Base-by-base conservation (phyloP, 2,888 invertebrate species). In the Macroteleia sp. region DNA sequence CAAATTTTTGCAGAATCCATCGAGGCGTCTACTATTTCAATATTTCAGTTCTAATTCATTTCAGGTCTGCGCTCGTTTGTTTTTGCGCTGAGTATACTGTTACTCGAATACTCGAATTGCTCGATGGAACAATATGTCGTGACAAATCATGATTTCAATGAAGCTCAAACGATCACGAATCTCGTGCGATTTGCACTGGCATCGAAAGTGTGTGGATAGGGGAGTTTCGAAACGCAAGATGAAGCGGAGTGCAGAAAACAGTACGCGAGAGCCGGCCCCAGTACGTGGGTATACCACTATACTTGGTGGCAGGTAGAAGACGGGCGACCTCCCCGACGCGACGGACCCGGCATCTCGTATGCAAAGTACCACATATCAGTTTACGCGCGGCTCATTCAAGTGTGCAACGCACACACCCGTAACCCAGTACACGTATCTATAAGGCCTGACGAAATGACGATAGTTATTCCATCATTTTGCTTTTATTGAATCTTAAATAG, bases 281-380 rank as follows among this genome's bases (percentile, higher is more conserved):
- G 56, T 69, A 62, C 56, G 39, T 30, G 52, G 36, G 75, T 22
- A 67, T 44, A 30, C 62, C 70, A 48, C 39, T 44, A 64, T 69
- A 66, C 48, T 61, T 82, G 81, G 85, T 88, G 88, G 86, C 89
- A 89, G 89, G 86, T 89, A 88, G 88, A 88, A 87, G 89, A 87
- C 85, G 85, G 71, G 79, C 86, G 88, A 88, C 86, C 88, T 87
- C 85, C 87, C 87, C 81, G 86, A 77, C 73, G 84, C 82, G 82
- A 83, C 59, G 71, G 75, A 73, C 73, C 86, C 83, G 83, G 78
- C 82, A 84, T 86, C 85, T 85, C 82, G 83, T 82, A 83, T 81
- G 80, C 81, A 75, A 73, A 84, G 83, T 87, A 86, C 86, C 85
- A 84, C 85, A 85, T 88, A 88, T 87, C 88, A 77, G 83, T 36